A percentile compares a stretch with the other conserved stretches of the same genome.
These are phyloP conservation scores for Megathymus violae DNA, from an alignment of 1,140 invertebrate species.

Conservation along the genomic window DNA sequence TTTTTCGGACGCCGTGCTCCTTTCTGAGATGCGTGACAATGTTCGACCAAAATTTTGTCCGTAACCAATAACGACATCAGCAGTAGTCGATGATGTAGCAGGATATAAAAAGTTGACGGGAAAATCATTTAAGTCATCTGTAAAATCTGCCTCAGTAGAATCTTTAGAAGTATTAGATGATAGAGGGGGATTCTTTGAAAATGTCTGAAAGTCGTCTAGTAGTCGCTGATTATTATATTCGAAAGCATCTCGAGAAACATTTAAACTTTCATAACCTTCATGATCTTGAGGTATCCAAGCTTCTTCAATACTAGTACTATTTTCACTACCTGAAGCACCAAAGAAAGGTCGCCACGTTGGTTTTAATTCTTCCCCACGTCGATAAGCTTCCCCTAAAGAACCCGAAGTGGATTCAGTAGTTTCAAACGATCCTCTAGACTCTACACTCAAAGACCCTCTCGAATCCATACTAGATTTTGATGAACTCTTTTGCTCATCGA, in stretches of 20 bases:
- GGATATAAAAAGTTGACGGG: slow-evolving; percentile 89
- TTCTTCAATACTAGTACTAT: slow-evolving; percentile 91
- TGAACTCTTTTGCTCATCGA: slow-evolving; percentile 83
- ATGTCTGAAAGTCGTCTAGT: slow-evolving; percentile 81
- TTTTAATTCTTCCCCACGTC: slow-evolving; percentile 87
- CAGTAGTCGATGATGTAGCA: slow-evolving; percentile 83
- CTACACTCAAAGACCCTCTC: slow-evolving; percentile 85
- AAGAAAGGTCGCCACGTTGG: slow-evolving; percentile 92
- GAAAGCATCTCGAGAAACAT: slow-evolving; percentile 74
- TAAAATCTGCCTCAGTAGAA: slow-evolving; percentile 87
- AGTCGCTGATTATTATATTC: slow-evolving; percentile 78
- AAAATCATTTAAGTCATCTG: slow-evolving; percentile 90
- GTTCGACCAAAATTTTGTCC: slow-evolving; percentile 90
- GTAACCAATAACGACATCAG: slow-evolving; percentile 88
- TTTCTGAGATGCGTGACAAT: slow-evolving; percentile 92
- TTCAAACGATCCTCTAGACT: slow-evolving; percentile 88
- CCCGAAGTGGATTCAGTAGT: slow-evolving; percentile 90
- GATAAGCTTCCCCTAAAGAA: slow-evolving; percentile 87
- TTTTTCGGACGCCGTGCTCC: slow-evolving; percentile 92
- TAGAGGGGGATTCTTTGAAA: slow-evolving; percentile 82
- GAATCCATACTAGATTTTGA: slow-evolving; percentile 86
- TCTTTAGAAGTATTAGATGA: slow-evolving; percentile 85
- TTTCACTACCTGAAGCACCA: slow-evolving; percentile 89
- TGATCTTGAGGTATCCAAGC: slow-evolving; percentile 91
- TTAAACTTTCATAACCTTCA: slow-evolving; percentile 85